Percentiles rank a stretch among this genome's conserved stretches.
Evolutionary conservation across 2,888 invertebrate species (phyloP).

Genomic region (Melanotus villosus): DNA sequence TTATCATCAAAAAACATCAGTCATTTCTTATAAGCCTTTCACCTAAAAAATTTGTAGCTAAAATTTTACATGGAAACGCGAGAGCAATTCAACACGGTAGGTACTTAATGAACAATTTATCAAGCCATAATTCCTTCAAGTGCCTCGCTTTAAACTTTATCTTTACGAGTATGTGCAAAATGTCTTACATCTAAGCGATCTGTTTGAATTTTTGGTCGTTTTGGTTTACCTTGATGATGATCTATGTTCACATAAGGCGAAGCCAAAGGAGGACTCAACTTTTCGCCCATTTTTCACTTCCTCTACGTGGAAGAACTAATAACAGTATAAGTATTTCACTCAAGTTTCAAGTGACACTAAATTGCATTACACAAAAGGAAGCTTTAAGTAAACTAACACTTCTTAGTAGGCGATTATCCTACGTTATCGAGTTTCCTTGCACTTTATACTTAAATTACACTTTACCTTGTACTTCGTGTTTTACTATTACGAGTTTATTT

Average conservation of each 20-base stretch:
- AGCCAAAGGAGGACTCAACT: constrained; percentile 24
- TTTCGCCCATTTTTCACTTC: constrained; percentile 28
- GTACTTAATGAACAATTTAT: not conserved
- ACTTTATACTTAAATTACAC: not conserved
- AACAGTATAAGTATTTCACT: not conserved
- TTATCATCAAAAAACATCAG: no score
- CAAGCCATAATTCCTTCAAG: not conserved
- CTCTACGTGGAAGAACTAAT: no score
- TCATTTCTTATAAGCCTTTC: no score
- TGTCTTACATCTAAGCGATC: not conserved
- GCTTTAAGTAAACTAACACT: not conserved
- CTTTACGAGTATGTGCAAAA: not conserved
- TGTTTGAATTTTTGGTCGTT: constrained; percentile 2
- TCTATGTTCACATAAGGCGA: constrained; percentile 30
- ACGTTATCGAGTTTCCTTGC: constrained; percentile 3
- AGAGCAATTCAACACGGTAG: no score
- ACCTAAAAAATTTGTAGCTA: no score
- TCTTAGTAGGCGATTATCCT: not conserved
- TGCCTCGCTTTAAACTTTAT: not conserved
- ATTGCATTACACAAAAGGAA: not conserved
- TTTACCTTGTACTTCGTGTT: no score
- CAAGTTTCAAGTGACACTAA: not conserved
- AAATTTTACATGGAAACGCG: no score
- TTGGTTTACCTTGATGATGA: constrained; percentile 36
- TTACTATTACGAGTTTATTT: no score